Evolutionary conservation across 2,888 invertebrate genomes (phyloP).

Genomic region (Andrena chrysosceles): DNA sequence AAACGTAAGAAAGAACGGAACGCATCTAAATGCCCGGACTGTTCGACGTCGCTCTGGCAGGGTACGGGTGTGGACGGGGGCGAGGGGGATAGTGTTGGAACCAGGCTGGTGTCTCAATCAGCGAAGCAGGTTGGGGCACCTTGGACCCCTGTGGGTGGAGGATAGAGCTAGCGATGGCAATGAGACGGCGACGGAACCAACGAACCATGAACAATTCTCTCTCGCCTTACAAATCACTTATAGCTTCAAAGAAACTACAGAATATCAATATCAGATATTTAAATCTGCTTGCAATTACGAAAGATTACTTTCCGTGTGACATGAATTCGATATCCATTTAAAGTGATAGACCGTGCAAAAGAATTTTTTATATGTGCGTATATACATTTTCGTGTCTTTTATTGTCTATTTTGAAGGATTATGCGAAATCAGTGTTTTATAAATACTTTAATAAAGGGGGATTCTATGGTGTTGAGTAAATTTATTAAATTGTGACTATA

Average conservation of each 20-base stretch:
- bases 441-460: too few relatives aligned
- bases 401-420: too few relatives aligned
- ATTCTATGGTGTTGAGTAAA: too few relatives aligned
- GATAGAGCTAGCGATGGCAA: constrained; percentile 57
- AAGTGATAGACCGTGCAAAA: too few relatives aligned
- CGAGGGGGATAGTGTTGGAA: constrained; percentile 74
- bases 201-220: not conserved
- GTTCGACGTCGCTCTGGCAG: constrained; percentile 61
- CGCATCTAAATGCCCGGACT: constrained; percentile 72
- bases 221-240: not conserved
- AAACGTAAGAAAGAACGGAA: constrained; percentile 60
- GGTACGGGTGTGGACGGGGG: constrained; percentile 51
- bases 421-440: too few relatives aligned
- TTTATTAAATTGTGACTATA: too few relatives aligned
- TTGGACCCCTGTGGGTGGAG: constrained; percentile 78
- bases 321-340: too few relatives aligned
- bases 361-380: too few relatives aligned
- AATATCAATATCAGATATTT: not conserved
- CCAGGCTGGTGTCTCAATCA: constrained; percentile 84
- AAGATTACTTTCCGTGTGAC: not conserved
- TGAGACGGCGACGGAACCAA: constrained; percentile 18
- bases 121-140: constrained; percentile 81
- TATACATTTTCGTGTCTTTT: too few relatives aligned
- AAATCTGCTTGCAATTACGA: not conserved
- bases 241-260: not conserved